Evolutionary conservation across 2,797 vertebrate genomes (phyloP).

Genomic region (Peromyscus nudipes): DNA sequence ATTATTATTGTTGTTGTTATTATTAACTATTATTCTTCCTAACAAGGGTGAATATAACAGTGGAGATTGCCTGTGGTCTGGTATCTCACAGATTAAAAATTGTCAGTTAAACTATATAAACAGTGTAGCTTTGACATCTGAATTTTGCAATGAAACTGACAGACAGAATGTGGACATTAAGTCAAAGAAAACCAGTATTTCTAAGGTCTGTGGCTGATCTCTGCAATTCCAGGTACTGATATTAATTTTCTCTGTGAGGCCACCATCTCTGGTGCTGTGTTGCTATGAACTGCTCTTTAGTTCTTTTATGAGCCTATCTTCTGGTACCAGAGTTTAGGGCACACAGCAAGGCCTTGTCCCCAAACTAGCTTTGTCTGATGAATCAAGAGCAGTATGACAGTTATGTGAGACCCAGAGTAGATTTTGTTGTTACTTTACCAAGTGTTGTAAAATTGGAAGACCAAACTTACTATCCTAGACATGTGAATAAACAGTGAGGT

Average conservation of each 20-base stretch:
- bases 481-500: not conserved
- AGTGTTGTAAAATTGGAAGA: not conserved
- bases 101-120: constrained; percentile 76
- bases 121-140: constrained; percentile 55
- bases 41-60: constrained; percentile 12
- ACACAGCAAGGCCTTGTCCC: not conserved
- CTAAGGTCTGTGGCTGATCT: constrained; percentile 64
- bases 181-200: constrained; percentile 72
- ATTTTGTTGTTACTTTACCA: constrained; percentile 19
- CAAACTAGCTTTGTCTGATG: not conserved
- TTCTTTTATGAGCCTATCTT: constrained; percentile 55
- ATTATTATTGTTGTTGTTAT: not conserved
- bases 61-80: constrained; percentile 34
- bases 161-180: constrained; percentile 59
- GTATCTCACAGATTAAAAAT: constrained; percentile 68
- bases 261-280: constrained; percentile 3
- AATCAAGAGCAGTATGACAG: constrained; percentile 40
- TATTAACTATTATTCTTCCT: not conserved
- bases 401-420: not conserved
- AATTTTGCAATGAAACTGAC: constrained; percentile 74
- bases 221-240: constrained; percentile 68
- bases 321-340: not conserved
- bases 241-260: constrained; percentile 70
- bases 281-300: not conserved
- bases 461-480: not conserved